Percentiles rank a stretch among this genome's conserved stretches.
Conservation (phyloP, 2,797 vertebrate species). For the Gambusia yucatana region DNA sequence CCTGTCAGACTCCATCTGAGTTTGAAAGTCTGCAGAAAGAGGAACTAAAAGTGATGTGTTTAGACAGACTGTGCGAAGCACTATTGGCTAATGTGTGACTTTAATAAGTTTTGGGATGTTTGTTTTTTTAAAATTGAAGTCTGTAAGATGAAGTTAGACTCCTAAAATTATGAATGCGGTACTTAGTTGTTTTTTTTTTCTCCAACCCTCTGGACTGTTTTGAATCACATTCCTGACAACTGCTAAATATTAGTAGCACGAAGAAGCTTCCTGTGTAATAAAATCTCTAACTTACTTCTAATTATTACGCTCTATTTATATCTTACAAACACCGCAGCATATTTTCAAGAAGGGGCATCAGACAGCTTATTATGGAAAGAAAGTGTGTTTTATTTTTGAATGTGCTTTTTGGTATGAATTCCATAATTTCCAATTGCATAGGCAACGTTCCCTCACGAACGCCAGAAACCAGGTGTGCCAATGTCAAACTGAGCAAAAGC, state of each 20-base stretch:
- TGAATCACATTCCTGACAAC: background rate
- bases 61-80: background rate
- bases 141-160: background rate
- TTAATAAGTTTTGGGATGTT: background rate
- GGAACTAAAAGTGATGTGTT: background rate
- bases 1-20: background rate
- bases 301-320: background rate
- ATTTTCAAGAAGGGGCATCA: slow-evolving; percentile 34
- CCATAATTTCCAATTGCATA: slow-evolving; percentile 68
- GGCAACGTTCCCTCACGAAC: slow-evolving; percentile 51
- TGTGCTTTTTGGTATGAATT: slow-evolving; percentile 58
- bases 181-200: background rate
- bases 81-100: background rate
- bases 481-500: slow-evolving; percentile 73
- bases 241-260: too few relatives aligned
- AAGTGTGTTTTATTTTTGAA: slow-evolving; percentile 62
- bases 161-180: background rate
- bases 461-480: slow-evolving; percentile 71
- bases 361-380: slow-evolving; percentile 50
- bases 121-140: background rate
- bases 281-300: background rate
- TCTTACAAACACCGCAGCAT: slow-evolving; percentile 4
- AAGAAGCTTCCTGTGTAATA: background rate
- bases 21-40: background rate
- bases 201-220: background rate